phyloP scores from a whole-genome alignment of 2,888 invertebrate species.

The Apotomis capreana region DNA sequence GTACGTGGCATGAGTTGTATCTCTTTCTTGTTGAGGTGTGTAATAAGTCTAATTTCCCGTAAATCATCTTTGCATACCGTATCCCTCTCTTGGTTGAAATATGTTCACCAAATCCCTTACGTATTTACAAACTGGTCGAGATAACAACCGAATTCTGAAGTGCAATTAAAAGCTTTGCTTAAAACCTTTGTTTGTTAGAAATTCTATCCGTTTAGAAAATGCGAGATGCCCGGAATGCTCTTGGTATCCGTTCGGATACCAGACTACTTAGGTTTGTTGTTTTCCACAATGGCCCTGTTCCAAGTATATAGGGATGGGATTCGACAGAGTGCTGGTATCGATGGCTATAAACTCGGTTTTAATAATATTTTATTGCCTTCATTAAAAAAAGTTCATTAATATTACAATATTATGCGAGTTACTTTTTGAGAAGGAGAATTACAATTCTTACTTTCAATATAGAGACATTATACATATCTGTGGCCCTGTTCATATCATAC shows the following conservation, averaged over 20 bases:
- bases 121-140: constrained; percentile 4
- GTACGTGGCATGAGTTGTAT: too few relatives aligned
- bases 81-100: background rate
- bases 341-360: background rate
- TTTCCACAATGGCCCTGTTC: constrained; percentile 26
- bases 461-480: too few relatives aligned
- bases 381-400: too few relatives aligned
- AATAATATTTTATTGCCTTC: too few relatives aligned
- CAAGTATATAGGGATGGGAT: constrained; percentile 10
- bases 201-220: constrained; percentile 28
- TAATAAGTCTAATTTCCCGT: background rate
- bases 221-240: constrained; percentile 25
- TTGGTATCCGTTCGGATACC: constrained; percentile 28
- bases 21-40: too few relatives aligned
- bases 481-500: too few relatives aligned
- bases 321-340: background rate
- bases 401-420: too few relatives aligned
- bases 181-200: constrained; percentile 35
- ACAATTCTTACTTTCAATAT: too few relatives aligned
- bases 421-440: too few relatives aligned
- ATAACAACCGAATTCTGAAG: constrained; percentile 24
- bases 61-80: background rate
- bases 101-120: constrained; percentile 11
- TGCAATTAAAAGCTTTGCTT: constrained; percentile 40
- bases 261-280: constrained; percentile 25